Base-by-base conservation (phyloP, 2,113 vertebrate species). In the Crotophaga sulcirostris region DNA sequence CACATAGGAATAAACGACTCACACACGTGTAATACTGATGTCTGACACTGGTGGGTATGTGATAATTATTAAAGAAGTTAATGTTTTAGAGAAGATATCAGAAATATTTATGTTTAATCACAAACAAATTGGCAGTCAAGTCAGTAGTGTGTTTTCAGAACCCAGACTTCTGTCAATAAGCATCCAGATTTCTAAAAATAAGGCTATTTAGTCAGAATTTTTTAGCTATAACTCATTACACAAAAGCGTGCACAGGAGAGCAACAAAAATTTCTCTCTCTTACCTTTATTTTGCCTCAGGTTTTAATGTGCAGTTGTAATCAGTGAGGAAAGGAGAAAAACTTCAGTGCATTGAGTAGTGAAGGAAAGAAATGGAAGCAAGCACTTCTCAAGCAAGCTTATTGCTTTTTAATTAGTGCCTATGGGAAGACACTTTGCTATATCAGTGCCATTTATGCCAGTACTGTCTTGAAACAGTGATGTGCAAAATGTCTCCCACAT, bases 321-420 rank as follows among this genome's bases (percentile, higher is more conserved):
- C 78, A 87, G 75, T 54, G 75, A 87, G 68, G 42, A 81, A 91
- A 81, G 45, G 66, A 83, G 91, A 45, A 94, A 84, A 92, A 68
- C 76, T 94, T 79, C n/a, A 79, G 42, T 54, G 31, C 21, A n/a
- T 93, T 73, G 74, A 78, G 60, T 70, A 59, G 29, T 67, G 73
- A 93, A 77, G 56, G 49, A 84, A 95, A 55, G 47, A 89, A 95
- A 80, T 24, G 10, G 74, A 77, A 95, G 62, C 42, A 87, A 89
- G 80, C 15, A 21, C 56, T 81, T 90, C 80, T 72, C 33, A 20
- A 58, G 90, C 49, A 86, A 96, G 58, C 64, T 93, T 95, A 94
- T 14, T 94, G 95, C 96, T 96, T 95, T 97, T 96, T 97, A 97
- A 97, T 98, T 97, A 96, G 94, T 81, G 96, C 97, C 97, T 92